Base-by-base conservation (phyloP, 2,797 vertebrate species). In the Paramormyrops hopkinsi region DNA sequence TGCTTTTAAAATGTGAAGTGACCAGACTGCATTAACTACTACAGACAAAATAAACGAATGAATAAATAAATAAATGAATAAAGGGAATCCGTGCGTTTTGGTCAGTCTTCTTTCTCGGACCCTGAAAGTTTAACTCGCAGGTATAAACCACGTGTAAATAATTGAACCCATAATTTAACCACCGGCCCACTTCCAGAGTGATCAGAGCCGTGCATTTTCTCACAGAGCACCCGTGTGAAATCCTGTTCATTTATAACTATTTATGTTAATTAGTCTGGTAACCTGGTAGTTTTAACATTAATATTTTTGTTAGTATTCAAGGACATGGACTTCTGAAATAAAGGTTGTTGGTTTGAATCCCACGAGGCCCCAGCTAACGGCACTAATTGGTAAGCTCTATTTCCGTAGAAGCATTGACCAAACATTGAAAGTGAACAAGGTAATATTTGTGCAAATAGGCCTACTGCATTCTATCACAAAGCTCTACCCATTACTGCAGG, bases 1-100 rank as follows among this genome's bases (percentile, higher is more conserved):
- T 97, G 97, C 97, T 98, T 98, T 98, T 97, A 98, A 97, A 98
- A 97, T 98, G 98, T 98, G 98, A 98, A 97, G 97, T 97, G 97
- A 98, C 97, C 97, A 98, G 98, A 98, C 97, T 97, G 97, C 97
- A 98, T 97, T 98, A 97, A 97, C 97, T 97, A 97, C 97, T 97
- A 97, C 97, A 97, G 96, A 97, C 96, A 96, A 94, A 95, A 94
- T 92, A 94, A 92, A 92, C 90, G 94, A 92, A 92, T 91, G 94
- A 96, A 95, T 95, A 95, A 96, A 96, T 95, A 94, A 95, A 96
- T 92, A 69, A 33, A 73, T 73, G 94, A 98, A 98, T 97, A 97
- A 98, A 98, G 96, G 97, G 95, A 97, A 96, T 94, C 92, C 94
- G 93, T 95, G 96, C 96, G 93, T 93, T 93, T 73, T 84, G 44